phyloP scores from a whole-genome alignment of 2,888 invertebrate species.

The Subacronicta megacephala region DNA sequence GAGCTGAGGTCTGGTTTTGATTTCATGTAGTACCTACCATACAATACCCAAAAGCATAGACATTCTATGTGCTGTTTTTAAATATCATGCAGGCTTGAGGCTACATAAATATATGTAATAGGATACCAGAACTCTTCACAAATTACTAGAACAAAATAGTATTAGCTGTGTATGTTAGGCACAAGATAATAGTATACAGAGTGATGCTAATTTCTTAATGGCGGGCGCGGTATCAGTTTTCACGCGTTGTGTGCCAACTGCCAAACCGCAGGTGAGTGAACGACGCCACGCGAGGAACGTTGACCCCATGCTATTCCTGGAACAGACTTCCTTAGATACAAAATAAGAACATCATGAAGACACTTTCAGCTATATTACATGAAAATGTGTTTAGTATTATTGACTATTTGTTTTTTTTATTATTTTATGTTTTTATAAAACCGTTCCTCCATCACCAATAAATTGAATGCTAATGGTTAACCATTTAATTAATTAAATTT shows the following conservation, averaged over 20 bases:
- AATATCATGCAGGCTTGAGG: too few species aligned
- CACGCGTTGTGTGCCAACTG: slow-evolving; percentile 76
- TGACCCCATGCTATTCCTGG: slow-evolving; percentile 82
- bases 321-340: slow-evolving; percentile 71
- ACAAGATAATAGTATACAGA: slow-evolving; percentile 22
- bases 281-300: slow-evolving; percentile 70
- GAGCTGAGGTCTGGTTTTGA: slow-evolving; percentile 57
- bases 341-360: slow-evolving; percentile 24
- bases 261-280: slow-evolving; percentile 86
- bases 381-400: slow-evolving; percentile 2
- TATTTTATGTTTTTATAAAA: too few species aligned
- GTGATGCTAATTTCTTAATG: slow-evolving; percentile 38
- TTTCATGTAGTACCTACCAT: slow-evolving; percentile 83
- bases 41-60: slow-evolving; percentile 4
- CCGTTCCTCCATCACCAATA: too few species aligned
- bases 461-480: too few species aligned
- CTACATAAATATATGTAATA: too few species aligned
- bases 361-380: slow-evolving; percentile 18
- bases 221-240: slow-evolving; percentile 71
- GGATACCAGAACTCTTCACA: too few species aligned
- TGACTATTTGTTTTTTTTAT: too few species aligned
- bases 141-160: too few species aligned
- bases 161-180: slow-evolving; percentile 28
- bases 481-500: too few species aligned
- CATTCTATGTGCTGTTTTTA: neutral